A percentile compares a stretch with the other conserved stretches of the same genome.
Evolutionary conservation across 2,797 vertebrate species (phyloP).

Genomic region (Falco peregrinus): DNA sequence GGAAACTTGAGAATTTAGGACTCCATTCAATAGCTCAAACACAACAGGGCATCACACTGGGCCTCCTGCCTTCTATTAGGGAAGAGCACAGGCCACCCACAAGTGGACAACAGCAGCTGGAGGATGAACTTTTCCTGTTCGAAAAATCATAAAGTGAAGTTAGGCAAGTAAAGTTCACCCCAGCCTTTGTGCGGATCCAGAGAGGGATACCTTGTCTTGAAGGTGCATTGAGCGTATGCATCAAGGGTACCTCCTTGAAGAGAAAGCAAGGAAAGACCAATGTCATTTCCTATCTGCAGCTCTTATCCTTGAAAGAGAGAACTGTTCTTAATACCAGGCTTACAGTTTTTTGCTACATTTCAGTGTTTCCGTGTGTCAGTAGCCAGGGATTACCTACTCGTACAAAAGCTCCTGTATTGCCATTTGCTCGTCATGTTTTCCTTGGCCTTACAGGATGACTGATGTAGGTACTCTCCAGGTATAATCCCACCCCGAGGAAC

Average conservation of each 20-base stretch:
- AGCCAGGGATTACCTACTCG: not conserved
- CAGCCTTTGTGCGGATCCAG: not conserved
- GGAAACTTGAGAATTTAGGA: not conserved
- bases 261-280: not conserved
- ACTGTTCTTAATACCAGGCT: not conserved
- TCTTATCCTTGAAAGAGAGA: not conserved
- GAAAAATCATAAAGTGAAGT: not conserved
- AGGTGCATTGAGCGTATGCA: not conserved
- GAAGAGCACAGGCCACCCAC: not conserved
- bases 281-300: not conserved
- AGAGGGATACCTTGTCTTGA: not conserved
- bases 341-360: not conserved
- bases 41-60: rapidly evolving
- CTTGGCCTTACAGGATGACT: not conserved
- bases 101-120: not conserved
- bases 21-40: not conserved
- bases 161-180: not conserved
- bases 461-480: not conserved
- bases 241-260: not conserved
- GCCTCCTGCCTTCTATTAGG: not conserved
- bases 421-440: not conserved
- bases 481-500: not conserved
- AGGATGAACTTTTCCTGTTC: not conserved
- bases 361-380: not conserved
- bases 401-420: not conserved